Conservation (phyloP, 2,113 vertebrate species). For the Sakesphorus luctuosus region DNA sequence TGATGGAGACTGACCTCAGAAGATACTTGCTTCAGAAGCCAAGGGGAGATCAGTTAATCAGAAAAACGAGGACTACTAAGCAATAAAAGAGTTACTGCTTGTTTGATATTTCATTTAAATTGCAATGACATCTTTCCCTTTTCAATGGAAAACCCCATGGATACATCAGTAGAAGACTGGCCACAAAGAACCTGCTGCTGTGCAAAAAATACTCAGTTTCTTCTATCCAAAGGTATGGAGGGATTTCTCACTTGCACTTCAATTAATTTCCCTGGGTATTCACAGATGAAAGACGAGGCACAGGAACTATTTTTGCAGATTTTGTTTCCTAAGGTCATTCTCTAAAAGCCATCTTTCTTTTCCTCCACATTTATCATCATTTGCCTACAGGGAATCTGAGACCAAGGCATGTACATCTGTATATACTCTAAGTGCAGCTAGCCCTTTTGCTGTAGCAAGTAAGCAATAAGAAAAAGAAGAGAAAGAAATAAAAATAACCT, state of each 20-base stretch:
- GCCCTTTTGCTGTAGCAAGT: background rate
- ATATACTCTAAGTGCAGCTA: background rate
- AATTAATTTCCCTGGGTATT: constrained; percentile 1
- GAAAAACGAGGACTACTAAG: background rate
- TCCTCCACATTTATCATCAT: background rate
- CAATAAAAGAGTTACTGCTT: background rate
- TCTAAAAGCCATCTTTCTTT: constrained; percentile 37
- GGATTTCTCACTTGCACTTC: background rate
- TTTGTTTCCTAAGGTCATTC: constrained; percentile 40
- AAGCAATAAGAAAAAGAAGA: constrained; percentile 3
- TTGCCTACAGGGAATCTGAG: background rate
- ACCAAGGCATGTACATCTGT: background rate
- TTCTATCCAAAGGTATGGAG: background rate
- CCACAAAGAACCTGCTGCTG: background rate
- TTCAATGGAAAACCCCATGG: background rate
- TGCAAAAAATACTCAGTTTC: background rate
- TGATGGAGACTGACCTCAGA: background rate
- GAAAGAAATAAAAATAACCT: constrained; percentile 5
- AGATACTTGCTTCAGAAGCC: background rate
- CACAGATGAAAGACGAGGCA: background rate
- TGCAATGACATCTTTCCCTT: background rate
- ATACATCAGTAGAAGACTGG: background rate
- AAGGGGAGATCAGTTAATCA: background rate
- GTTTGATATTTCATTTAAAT: constrained; percentile 3
- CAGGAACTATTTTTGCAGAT: constrained; percentile 19